phyloP scores from a whole-genome alignment of 1,140 invertebrate species.

The Drosophila asahinai region DNA sequence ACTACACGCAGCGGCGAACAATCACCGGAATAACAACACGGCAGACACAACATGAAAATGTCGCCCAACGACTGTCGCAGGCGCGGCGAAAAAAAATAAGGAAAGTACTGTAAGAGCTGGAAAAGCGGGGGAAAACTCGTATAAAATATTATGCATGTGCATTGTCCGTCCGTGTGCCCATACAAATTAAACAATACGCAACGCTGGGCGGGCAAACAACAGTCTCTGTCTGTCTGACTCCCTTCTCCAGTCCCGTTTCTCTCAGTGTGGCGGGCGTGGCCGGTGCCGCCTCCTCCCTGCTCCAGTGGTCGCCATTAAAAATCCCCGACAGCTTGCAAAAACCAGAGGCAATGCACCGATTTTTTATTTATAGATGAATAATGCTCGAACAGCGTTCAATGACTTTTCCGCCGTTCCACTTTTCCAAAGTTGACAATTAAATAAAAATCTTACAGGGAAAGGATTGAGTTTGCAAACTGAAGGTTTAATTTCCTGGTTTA shows the following conservation, averaged over 20 bases:
- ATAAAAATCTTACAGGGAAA: not conserved
- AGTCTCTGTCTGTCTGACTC: conserved; percentile 15
- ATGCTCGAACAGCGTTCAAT: conserved; percentile 51
- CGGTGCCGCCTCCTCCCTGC: conserved; percentile 11
- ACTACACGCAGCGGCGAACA: conserved; percentile 44
- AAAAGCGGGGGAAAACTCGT: conserved; percentile 13
- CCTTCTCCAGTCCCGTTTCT: not conserved
- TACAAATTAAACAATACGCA: conserved; percentile 77
- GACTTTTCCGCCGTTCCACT: conserved; percentile 20
- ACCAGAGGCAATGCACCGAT: conserved; percentile 35
- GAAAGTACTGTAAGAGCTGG: conserved; percentile 9
- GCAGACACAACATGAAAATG: conserved; percentile 68
- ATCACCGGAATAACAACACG: conserved; percentile 72
- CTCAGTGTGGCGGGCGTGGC: conserved; percentile 45
- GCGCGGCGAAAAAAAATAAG: conserved; percentile 4
- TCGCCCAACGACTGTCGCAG: conserved; percentile 42
- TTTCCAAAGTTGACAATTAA: conserved; percentile 9
- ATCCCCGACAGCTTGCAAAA: conserved; percentile 63
- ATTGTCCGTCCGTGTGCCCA: conserved; percentile 44
- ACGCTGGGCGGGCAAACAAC: conserved; percentile 50
- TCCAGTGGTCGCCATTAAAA: conserved; percentile 63
- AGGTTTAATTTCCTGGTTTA: no score
- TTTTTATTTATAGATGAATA: conserved; percentile 62
- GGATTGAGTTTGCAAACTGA: not conserved
- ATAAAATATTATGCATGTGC: conserved; percentile 71